These are phyloP conservation scores for Pterostichus niger DNA, from an alignment of 2,888 invertebrate genomes.

Conservation along the genomic window DNA sequence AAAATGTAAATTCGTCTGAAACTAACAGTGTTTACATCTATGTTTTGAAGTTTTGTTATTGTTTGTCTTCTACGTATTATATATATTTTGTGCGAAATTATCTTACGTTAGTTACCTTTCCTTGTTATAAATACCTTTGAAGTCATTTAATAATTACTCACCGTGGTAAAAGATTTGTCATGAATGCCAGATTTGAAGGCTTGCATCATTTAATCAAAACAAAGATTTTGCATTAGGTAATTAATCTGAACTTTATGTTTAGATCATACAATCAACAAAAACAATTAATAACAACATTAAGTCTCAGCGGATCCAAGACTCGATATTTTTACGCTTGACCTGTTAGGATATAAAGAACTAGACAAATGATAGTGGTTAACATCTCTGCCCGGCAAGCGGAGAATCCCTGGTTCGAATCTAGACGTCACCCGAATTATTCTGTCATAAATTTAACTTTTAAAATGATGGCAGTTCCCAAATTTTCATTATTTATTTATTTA, in stretches of 20 bases:
- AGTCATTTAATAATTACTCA: slow-evolving; percentile 26
- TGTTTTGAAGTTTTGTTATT: too few species aligned
- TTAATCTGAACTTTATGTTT: slow-evolving; percentile 4
- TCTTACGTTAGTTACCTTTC: slow-evolving; percentile 19
- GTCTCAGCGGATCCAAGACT: background rate
- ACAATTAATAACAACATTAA: background rate
- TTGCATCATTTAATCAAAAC: slow-evolving; percentile 25
- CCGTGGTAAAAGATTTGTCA: slow-evolving; percentile 19
- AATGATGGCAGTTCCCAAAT: too few species aligned
- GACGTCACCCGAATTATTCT: too few species aligned
- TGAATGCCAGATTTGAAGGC: slow-evolving; percentile 5
- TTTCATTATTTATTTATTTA: too few species aligned
- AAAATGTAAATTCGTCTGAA: too few species aligned
- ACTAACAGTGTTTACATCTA: too few species aligned
- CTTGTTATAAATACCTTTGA: slow-evolving; percentile 18
- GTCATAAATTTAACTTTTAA: too few species aligned
- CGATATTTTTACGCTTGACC: background rate
- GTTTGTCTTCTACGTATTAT: too few species aligned
- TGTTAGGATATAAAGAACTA: too few species aligned
- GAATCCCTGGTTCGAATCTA: too few species aligned
- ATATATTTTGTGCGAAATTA: background rate
- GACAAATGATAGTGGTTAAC: too few species aligned
- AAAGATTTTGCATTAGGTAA: slow-evolving; percentile 18
- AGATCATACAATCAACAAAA: slow-evolving; percentile 2
- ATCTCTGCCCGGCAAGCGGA: too few species aligned